Conservation (phyloP, 2,113 vertebrate species). For the Ailurus styani region DNA sequence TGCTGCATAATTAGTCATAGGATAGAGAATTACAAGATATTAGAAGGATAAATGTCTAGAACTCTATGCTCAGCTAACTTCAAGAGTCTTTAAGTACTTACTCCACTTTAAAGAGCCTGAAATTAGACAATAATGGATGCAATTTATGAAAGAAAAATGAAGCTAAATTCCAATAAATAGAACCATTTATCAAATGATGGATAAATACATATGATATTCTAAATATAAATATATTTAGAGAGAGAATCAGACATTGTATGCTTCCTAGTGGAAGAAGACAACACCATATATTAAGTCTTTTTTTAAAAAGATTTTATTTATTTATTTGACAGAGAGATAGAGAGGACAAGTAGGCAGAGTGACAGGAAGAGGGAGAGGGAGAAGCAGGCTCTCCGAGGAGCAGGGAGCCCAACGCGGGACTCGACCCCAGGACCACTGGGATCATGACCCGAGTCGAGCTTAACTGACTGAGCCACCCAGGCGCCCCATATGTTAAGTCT, state of each 20-base stretch:
- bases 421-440: no score
- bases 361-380: no score
- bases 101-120: background rate
- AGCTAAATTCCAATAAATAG: background rate
- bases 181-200: background rate
- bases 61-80: background rate
- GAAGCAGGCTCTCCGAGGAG: no score
- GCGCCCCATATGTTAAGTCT: background rate
- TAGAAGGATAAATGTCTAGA: background rate
- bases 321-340: no score
- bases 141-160: constrained; percentile 12
- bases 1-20: background rate
- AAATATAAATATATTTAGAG: background rate
- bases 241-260: background rate
- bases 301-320: no score
- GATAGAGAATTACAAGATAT: background rate
- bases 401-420: no score
- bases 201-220: background rate
- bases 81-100: background rate
- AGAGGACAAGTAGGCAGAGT: no score
- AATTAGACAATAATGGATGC: background rate
- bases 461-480: no score
- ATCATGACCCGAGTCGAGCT: no score
- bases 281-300: background rate
- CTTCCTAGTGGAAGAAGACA: background rate